phyloP scores from a whole-genome alignment of 2,888 invertebrate genomes.

The Tipula helvola region DNA sequence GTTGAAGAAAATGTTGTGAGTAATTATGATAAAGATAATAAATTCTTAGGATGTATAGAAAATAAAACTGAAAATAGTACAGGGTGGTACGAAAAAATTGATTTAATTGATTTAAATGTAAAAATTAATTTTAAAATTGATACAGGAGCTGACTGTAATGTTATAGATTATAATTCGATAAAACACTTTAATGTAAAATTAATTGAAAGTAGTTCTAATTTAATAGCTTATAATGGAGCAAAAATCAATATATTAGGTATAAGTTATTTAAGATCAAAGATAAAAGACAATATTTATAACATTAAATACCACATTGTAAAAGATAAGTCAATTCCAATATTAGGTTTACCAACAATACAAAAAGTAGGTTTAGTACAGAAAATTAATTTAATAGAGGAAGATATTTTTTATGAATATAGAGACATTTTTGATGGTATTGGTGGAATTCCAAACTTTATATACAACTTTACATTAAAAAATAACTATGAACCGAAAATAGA shows the following conservation, averaged over 20 bases:
- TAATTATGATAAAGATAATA: background rate
- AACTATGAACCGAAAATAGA: too few species aligned
- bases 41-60: background rate
- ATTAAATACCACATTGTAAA: background rate
- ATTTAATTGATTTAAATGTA: background rate
- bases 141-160: too few species aligned
- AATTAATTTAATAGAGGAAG: background rate
- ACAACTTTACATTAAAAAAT: background rate
- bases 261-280: too few species aligned
- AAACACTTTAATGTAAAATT: background rate
- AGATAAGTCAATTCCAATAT: background rate
- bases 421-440: background rate
- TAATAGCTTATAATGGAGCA: background rate
- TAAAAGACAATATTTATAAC: too few species aligned
- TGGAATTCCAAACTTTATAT: background rate
- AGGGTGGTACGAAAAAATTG: background rate
- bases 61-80: background rate
- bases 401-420: background rate
- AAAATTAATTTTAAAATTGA: too few species aligned
- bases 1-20: background rate
- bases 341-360: background rate
- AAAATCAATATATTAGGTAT: background rate
- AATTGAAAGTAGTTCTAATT: background rate
- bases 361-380: background rate
- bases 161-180: background rate